A percentile compares a stretch with the other conserved stretches of the same genome.
phyloP scores from a whole-genome alignment of 2,888 invertebrate genomes.

The Drosophila mayaguana region DNA sequence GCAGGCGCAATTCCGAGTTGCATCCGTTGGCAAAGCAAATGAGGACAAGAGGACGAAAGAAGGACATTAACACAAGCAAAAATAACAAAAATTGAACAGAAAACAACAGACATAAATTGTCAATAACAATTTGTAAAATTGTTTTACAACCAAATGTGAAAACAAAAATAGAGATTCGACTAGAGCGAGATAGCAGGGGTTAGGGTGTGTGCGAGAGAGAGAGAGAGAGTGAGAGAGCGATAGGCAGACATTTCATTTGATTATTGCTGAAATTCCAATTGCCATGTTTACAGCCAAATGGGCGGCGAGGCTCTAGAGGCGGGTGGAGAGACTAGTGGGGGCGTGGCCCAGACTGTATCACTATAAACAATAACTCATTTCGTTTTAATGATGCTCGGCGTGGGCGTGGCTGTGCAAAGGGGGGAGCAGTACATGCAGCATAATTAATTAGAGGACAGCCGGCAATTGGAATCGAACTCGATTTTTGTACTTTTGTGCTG shows the following conservation, averaged over 20 bases:
- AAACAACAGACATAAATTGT: conserved; percentile 71
- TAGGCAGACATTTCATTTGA: conserved; percentile 48
- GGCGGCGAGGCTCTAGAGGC: not conserved
- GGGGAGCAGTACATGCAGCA: conserved; percentile 44
- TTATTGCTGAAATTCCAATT: conserved; percentile 61
- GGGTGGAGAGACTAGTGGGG: not conserved
- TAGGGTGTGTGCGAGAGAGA: not conserved
- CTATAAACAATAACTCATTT: conserved; percentile 66
- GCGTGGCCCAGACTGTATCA: conserved; percentile 6
- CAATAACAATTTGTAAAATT: conserved; percentile 78
- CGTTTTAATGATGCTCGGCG: conserved; percentile 69
- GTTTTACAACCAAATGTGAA: conserved; percentile 58
- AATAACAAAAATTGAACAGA: conserved; percentile 18
- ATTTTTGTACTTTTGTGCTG: conserved; percentile 1
- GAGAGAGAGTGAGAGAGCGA: not conserved
- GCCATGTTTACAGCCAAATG: conserved; percentile 62
- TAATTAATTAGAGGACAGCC: conserved; percentile 65
- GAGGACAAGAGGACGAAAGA: not conserved
- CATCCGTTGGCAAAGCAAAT: conserved; percentile 30
- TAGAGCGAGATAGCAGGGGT: not conserved
- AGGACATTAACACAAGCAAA: conserved; percentile 5
- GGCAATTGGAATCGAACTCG: not conserved
- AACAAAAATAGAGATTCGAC: conserved; percentile 27
- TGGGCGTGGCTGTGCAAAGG: not conserved
- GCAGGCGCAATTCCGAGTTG: conserved; percentile 50